Conservation (phyloP, 2,797 vertebrate genomes). For the Menidia menidia region DNA sequence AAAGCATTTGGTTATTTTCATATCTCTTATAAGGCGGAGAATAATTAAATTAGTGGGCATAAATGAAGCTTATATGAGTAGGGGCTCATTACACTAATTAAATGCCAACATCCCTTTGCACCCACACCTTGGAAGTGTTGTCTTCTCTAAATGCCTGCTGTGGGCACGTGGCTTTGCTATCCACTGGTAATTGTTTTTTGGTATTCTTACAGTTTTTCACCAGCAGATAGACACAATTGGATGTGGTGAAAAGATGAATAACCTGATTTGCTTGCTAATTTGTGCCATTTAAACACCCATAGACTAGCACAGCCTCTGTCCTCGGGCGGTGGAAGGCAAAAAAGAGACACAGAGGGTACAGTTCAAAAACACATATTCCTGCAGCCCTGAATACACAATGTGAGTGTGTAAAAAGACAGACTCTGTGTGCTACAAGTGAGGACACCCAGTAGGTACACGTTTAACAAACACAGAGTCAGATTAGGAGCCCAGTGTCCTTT, state of each 20-base stretch:
- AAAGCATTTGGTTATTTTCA: constrained; percentile 17
- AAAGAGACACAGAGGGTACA: constrained; percentile 5
- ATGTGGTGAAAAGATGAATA: constrained; percentile 22
- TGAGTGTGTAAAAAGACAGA: constrained; percentile 2
- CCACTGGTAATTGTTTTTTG: constrained; percentile 47
- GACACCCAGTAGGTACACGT: constrained; percentile 3
- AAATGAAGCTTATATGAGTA: constrained; percentile 45
- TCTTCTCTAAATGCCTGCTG: constrained; percentile 41
- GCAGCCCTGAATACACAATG: constrained; percentile 9
- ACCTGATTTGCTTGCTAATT: constrained; percentile 29
- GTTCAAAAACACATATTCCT: constrained; percentile 19
- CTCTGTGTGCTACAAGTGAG: constrained; percentile 7
- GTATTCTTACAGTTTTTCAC: constrained; percentile 39
- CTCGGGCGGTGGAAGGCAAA: constrained; percentile 23
- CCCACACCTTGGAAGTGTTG: constrained; percentile 12
- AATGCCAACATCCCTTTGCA: constrained; percentile 32
- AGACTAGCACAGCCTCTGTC: constrained; percentile 29
- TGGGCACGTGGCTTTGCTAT: constrained; percentile 19
- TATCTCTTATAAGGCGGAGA: constrained; percentile 19
- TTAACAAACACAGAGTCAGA: constrained; percentile 30
- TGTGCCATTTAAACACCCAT: constrained; percentile 26
- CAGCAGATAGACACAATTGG: constrained; percentile 19
- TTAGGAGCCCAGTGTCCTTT: constrained; percentile 1
- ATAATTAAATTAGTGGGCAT: constrained; percentile 52
- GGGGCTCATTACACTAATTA: constrained; percentile 61